phyloP scores from a whole-genome alignment of 2,797 vertebrate genomes.

The Myripristis murdjan region DNA sequence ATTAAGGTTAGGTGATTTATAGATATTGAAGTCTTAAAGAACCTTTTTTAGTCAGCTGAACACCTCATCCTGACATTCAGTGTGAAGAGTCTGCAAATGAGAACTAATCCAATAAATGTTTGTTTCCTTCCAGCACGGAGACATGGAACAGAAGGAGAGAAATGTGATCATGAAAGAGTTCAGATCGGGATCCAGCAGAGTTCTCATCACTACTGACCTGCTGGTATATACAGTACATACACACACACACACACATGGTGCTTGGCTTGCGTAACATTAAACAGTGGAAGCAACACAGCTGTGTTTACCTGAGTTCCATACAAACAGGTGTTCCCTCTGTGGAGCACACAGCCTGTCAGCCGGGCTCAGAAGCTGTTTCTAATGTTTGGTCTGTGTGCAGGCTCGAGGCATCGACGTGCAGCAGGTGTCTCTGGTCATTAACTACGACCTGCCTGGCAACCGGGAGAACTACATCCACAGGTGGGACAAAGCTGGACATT shows the following conservation, averaged over 20 bases:
- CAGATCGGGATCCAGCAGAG: conserved; percentile 91
- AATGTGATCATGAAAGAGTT: conserved; percentile 95
- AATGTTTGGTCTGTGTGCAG: conserved; percentile 67
- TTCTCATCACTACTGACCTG: conserved; percentile 93
- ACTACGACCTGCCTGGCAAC: conserved; percentile 93
- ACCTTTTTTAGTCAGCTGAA: too few species aligned
- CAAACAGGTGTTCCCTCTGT: too few species aligned
- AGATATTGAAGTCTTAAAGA: too few species aligned
- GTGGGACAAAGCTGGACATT: conserved; percentile 69
- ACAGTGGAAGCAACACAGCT: too few species aligned
- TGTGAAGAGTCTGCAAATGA: too few species aligned
- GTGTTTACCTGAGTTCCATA: not conserved
- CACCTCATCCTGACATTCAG: too few species aligned
- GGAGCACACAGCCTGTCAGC: too few species aligned
- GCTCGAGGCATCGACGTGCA: conserved; percentile 95
- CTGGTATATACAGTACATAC: conserved; percentile 82
- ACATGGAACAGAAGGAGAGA: conserved; percentile 95
- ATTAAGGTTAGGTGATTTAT: too few species aligned
- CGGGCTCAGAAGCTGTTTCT: too few species aligned
- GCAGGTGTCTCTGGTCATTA: conserved; percentile 93
- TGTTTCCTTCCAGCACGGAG: conserved; percentile 86
- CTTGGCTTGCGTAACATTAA: too few species aligned
- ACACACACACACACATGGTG: conserved; percentile 46
- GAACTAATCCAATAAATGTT: too few species aligned
- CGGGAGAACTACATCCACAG: conserved; percentile 95